These are phyloP conservation scores for Pristiophorus japonicus DNA, from an alignment of 2,113 vertebrate genomes.

Conservation along the genomic window DNA sequence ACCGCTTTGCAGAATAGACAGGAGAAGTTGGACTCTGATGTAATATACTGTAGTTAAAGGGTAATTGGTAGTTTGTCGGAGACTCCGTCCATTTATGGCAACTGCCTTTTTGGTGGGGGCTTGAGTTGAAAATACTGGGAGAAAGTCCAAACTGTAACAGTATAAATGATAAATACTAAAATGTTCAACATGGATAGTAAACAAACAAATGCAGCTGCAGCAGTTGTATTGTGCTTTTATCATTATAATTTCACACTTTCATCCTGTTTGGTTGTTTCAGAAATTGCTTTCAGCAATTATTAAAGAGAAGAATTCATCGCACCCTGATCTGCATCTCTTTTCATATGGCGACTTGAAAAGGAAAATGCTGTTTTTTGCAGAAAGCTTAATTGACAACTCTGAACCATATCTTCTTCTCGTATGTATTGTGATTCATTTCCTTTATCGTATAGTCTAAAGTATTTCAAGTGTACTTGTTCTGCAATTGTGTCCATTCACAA, in stretches of 20 bases:
- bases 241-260: neutral
- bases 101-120: neutral
- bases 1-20: no score
- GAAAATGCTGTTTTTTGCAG: conserved; percentile 64
- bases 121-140: neutral
- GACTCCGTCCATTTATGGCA: neutral
- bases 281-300: conserved; percentile 65
- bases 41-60: neutral
- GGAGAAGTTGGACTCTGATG: neutral
- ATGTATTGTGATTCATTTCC: neutral
- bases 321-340: conserved; percentile 62
- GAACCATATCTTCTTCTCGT: conserved; percentile 72
- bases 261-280: conserved; percentile 48
- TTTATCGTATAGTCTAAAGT: neutral
- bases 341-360: conserved; percentile 69
- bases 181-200: neutral
- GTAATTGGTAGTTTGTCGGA: neutral
- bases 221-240: neutral
- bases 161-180: neutral
- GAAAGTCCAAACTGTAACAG: neutral
- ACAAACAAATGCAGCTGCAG: neutral
- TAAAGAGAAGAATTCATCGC: conserved; percentile 54
- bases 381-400: conserved; percentile 50
- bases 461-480: neutral
- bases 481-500: neutral